phyloP scores from a whole-genome alignment of 2,797 vertebrate genomes.

The Crocodylus rhombifer region DNA sequence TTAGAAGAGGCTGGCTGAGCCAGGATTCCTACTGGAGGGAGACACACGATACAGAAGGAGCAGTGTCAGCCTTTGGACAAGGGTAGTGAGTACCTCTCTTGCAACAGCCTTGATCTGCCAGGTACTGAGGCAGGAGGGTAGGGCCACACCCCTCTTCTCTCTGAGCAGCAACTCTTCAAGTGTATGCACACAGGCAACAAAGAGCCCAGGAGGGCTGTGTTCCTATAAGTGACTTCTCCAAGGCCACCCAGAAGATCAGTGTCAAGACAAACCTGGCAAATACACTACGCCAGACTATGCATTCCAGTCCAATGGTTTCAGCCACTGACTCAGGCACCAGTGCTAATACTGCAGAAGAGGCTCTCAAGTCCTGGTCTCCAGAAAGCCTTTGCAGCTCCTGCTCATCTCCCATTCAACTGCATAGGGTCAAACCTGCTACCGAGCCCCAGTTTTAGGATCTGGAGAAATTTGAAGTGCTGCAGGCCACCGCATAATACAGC shows the following conservation, averaged over 20 bases:
- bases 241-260: not conserved
- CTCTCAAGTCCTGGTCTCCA: not conserved
- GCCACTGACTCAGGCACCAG: not conserved
- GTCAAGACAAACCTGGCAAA: not conserved
- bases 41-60: rapidly evolving
- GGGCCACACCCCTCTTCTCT: not conserved
- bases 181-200: not conserved
- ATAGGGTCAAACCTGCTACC: not conserved
- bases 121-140: rapidly evolving
- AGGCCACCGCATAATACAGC: not conserved
- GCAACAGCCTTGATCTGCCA: not conserved
- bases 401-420: not conserved
- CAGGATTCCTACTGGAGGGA: not conserved
- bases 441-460: not conserved
- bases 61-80: not conserved
- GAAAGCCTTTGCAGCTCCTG: not conserved
- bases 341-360: not conserved
- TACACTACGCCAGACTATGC: not conserved
- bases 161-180: not conserved
- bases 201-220: not conserved
- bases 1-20: not conserved
- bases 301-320: not conserved
- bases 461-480: not conserved
- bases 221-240: not conserved
- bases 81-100: rapidly evolving